These are phyloP conservation scores for Microdon myrmicae DNA, from an alignment of 2,888 invertebrate genomes.

Conservation along the genomic window DNA sequence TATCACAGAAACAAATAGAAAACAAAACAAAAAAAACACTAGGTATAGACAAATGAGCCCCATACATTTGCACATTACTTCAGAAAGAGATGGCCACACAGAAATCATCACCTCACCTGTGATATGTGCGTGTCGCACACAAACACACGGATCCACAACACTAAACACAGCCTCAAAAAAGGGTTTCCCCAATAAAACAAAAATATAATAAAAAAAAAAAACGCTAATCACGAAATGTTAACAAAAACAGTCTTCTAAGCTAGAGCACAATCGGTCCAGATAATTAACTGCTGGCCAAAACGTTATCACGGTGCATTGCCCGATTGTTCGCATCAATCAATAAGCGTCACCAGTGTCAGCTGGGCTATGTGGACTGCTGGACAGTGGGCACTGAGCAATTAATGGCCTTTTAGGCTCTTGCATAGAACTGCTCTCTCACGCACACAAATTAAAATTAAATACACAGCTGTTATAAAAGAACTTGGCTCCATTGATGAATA, in stretches of 20 bases:
- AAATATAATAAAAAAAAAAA: conserved; percentile 3
- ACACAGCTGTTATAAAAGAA: conserved; percentile 47
- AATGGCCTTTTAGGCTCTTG: too few species aligned
- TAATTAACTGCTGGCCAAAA: too few species aligned
- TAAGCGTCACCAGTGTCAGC: conserved; percentile 20
- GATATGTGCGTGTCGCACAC: conserved; percentile 6
- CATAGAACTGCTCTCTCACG: conserved; percentile 26
- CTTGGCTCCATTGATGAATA: conserved; percentile 29
- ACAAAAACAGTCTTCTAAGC: too few species aligned
- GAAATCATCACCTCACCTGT: conserved; percentile 32
- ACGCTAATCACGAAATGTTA: conserved; percentile 6
- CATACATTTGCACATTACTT: too few species aligned
- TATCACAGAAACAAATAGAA: too few species aligned
- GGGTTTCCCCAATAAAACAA: background rate
- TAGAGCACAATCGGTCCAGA: too few species aligned
- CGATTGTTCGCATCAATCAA: conserved; percentile 16
- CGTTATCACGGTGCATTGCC: conserved; percentile 22
- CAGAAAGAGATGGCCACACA: conserved; percentile 2
- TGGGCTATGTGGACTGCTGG: too few species aligned
- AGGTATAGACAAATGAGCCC: conserved; percentile 3
- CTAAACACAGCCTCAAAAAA: background rate
- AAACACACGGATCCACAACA: conserved; percentile 4
- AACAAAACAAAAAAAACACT: conserved; percentile 1
- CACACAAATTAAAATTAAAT: conserved; percentile 48
- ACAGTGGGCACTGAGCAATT: too few species aligned